Evolutionary conservation across 1,140 invertebrate species (phyloP).

Genomic region (Samia ricini): DNA sequence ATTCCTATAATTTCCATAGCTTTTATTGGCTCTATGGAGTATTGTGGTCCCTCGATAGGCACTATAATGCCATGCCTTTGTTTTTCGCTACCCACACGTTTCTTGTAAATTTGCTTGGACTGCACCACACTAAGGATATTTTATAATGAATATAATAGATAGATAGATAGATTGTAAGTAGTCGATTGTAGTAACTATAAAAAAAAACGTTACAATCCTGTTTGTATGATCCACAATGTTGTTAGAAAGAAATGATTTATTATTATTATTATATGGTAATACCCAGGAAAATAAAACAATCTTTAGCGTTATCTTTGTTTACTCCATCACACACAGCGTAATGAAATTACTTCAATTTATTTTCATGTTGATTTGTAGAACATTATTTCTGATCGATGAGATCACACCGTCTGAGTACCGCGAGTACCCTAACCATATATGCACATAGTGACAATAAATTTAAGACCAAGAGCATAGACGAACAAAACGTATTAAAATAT

Average conservation of each 20-base stretch:
- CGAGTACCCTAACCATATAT: not conserved
- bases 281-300: not conserved
- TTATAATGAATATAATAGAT: no score
- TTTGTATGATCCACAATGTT: no score
- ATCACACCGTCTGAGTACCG: not conserved
- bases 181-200: no score
- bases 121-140: no score
- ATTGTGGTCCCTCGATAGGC: no score
- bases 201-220: no score
- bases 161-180: no score
- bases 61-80: no score
- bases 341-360: not conserved
- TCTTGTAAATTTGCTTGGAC: no score
- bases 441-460: not conserved
- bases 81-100: no score
- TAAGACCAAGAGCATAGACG: not conserved
- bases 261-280: no score
- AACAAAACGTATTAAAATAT: not conserved
- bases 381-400: not conserved
- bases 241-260: no score
- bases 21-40: not conserved
- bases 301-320: not conserved
- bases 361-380: not conserved
- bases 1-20: not conserved
- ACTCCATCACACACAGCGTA: not conserved